Evolutionary conservation across 2,888 invertebrate genomes (phyloP).

Genomic region (Ectemnius cavifrons): DNA sequence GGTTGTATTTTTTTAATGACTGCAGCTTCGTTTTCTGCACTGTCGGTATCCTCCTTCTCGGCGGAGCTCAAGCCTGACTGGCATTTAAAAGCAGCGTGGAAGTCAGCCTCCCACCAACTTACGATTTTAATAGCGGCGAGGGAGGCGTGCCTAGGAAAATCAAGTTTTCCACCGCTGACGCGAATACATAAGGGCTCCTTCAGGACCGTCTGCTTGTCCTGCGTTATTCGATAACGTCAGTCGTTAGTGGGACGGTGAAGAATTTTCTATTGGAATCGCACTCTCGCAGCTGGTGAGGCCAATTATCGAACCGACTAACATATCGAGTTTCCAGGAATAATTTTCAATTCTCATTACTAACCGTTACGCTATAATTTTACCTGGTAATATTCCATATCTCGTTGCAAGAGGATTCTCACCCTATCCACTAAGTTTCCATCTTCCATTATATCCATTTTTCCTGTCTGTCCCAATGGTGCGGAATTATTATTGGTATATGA

Average conservation of each 20-base stretch:
- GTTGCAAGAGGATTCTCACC: conserved; percentile 88
- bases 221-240: conserved; percentile 23
- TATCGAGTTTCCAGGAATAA: too few species aligned
- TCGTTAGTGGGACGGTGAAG: not conserved
- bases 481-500: conserved; percentile 19
- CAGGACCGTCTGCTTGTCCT: conserved; percentile 86
- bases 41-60: conserved; percentile 72
- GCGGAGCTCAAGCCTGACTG: conserved; percentile 80
- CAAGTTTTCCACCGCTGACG: conserved; percentile 89
- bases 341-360: too few species aligned
- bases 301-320: too few species aligned
- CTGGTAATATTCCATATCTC: conserved; percentile 91
- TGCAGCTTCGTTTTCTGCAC: conserved; percentile 72
- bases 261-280: too few species aligned
- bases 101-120: conserved; percentile 93
- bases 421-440: conserved; percentile 94
- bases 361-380: conserved; percentile 74
- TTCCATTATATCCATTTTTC: conserved; percentile 90
- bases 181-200: conserved; percentile 89
- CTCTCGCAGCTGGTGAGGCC: too few species aligned
- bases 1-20: conserved; percentile 88
- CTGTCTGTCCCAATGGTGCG: conserved; percentile 22
- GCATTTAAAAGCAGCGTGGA: conserved; percentile 86
- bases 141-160: conserved; percentile 90
- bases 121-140: conserved; percentile 91